Evolutionary conservation across 2,797 vertebrate genomes (phyloP).

Genomic region (Sebastes flavidus): DNA sequence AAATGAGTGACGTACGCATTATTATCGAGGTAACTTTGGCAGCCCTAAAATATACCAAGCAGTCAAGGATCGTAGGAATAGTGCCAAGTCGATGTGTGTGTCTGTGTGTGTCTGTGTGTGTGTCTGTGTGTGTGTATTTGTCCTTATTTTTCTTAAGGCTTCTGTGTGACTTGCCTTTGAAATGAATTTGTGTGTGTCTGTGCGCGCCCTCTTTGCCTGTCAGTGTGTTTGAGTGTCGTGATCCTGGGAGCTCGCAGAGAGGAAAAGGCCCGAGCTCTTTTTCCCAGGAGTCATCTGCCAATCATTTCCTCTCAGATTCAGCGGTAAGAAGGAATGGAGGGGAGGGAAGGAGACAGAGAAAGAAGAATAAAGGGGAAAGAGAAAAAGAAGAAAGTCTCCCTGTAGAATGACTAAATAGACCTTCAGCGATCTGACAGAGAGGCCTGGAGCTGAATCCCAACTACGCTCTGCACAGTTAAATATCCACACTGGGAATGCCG

Average conservation of each 20-base stretch:
- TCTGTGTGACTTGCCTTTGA: slow-evolving; percentile 53
- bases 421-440: slow-evolving; percentile 77
- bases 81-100: slow-evolving; percentile 30
- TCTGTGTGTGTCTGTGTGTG: background rate
- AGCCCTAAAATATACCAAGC: background rate
- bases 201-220: slow-evolving; percentile 44
- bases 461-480: slow-evolving; percentile 63
- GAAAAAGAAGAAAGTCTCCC: slow-evolving; percentile 70
- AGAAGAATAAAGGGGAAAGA: slow-evolving; percentile 36
- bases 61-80: slow-evolving; percentile 41
- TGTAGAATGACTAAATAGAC: slow-evolving; percentile 80
- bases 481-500: slow-evolving; percentile 61
- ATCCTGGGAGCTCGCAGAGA: slow-evolving; percentile 69
- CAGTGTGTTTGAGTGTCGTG: slow-evolving; percentile 74
- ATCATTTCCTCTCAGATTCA: slow-evolving; percentile 82
- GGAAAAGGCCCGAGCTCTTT: slow-evolving; percentile 72
- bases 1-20: too few relatives aligned
- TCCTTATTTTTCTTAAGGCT: slow-evolving; percentile 37
- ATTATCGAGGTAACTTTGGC: accelerated
- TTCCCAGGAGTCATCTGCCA: slow-evolving; percentile 83
- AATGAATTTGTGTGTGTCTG: slow-evolving; percentile 23
- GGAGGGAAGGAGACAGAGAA: slow-evolving; percentile 52
- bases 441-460: slow-evolving; percentile 80
- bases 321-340: slow-evolving; percentile 47
- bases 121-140: slow-evolving; percentile 27